Evolutionary conservation across 2,888 invertebrate genomes (phyloP), one percentile per base, ranked within the genome.

Genomic region (Lasioglossum oenotherae): DNA sequence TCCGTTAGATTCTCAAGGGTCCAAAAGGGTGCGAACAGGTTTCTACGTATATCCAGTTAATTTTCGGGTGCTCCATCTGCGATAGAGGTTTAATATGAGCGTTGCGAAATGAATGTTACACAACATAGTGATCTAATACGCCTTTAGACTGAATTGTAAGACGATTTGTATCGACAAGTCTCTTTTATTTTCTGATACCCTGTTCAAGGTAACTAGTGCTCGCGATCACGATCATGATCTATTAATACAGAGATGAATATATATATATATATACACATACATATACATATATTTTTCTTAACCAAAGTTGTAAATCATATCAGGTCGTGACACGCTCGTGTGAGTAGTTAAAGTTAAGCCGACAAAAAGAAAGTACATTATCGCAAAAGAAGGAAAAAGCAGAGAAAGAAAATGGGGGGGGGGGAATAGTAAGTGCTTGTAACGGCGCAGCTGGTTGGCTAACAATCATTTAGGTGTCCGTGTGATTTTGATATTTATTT

Each of bases 401-500:
- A 31, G 64, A 67, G 35, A 71, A 35, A 53, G 16, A 77, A 80
- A 49, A 86, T 67, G 67, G 44, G 71, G 38, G 71, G 38, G 71
- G 10, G 60, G 44, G 82, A 75, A 75, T 74, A 64, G 31, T 14
- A 69, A 46, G 76, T 82, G 82, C 81, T 87, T 85, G 77, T 84
- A 86, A 87, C 72, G 49, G 74, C 73, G 81, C 78, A 86, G 84
- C 89, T 89, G 86, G 87, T 80, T 92, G 90, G 90, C 86, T 88
- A 83, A 82, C 80, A 78, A 87, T 84, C 84, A 87, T 86, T 88
- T 86, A 87, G 86, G 38, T 88, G 84, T 85, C 80, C 74, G 83
- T 82, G 86, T 89, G 84, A 88, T 89, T 92, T 90, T 92, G 91
- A 86, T 92, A 92, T 92, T 91, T 92, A 92, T 92, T 90, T 89